Evolutionary conservation across 2,888 invertebrate genomes (phyloP).

Genomic region (Eumerus sabulonum): DNA sequence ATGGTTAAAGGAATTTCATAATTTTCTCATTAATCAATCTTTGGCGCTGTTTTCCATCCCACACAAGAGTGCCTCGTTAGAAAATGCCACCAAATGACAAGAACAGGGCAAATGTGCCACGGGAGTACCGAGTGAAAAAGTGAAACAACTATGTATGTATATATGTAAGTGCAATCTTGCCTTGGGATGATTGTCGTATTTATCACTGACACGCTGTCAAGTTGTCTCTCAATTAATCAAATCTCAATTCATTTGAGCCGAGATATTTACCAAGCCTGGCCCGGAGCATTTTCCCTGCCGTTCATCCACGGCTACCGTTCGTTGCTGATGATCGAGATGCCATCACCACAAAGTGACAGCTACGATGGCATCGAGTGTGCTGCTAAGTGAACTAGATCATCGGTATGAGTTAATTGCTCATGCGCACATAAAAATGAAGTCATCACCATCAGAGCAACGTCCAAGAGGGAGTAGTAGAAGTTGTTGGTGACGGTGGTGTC

Average conservation of each 20-base stretch:
- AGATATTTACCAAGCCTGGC: slow-evolving; percentile 17
- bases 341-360: slow-evolving; percentile 2
- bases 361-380: slow-evolving; percentile 42
- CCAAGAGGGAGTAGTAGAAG: not conserved
- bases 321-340: slow-evolving; percentile 14
- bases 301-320: slow-evolving; percentile 15
- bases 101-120: not conserved
- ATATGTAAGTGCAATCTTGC: slow-evolving; percentile 52
- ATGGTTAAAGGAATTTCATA: slow-evolving; percentile 43
- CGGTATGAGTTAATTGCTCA: slow-evolving; percentile 57
- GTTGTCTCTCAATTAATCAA: slow-evolving; percentile 68
- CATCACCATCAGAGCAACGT: slow-evolving; percentile 34
- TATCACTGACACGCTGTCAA: slow-evolving; percentile 65
- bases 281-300: slow-evolving; percentile 25
- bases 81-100: not conserved
- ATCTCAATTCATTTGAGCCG: slow-evolving; percentile 60
- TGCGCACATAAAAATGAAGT: slow-evolving; percentile 61
- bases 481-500: slow-evolving; percentile 20
- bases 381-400: slow-evolving; percentile 58
- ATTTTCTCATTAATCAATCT: slow-evolving; percentile 55
- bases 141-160: not conserved
- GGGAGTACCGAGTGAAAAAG: not conserved
- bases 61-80: slow-evolving; percentile 1
- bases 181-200: slow-evolving; percentile 67
- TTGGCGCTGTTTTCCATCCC: slow-evolving; percentile 38